Base-by-base conservation (phyloP, 2,888 invertebrate species). In the Noctua fimbriata region DNA sequence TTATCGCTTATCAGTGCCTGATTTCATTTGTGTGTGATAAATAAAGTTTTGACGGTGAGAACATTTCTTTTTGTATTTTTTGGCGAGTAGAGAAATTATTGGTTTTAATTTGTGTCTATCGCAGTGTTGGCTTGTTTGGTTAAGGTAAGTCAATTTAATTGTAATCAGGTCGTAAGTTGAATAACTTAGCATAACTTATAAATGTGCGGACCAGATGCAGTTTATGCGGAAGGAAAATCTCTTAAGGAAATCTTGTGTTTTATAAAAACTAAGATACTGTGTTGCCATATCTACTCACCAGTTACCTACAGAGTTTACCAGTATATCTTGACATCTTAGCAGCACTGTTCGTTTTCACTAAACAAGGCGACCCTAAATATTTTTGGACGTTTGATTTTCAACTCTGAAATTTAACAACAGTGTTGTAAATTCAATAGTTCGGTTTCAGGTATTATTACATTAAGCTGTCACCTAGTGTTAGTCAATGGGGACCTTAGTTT, bases 1-100 rank as follows among this genome's bases (percentile, higher is more conserved):
- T 67, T 75, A 75, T 36, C 76, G 18, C n/a, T 85, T 76, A 73
- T 81, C 74, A 80, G 82, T 81, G 78, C 2, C 5, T 47, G 16
- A 55, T 36, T 70, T 63, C 63, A 55, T 63, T 47, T 44, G 24
- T 60, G 32, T 21, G 49, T 36, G 55, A 63, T 80, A 72, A 74
- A 63, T 80, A 72, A 74, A 73, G 12, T 60, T 28, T 12, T 32
- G 2, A 63, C 70, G 36, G 69, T 58, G 69, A 60, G 52, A 24
- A 5, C 36, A 16, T 52, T 58, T 41, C n/a, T 6, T 41, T n/a
- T 2, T 6, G 1, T 24, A 24, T 7, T 28, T 47, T 58, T 1
- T 1, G 1, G 0, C 2, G 28, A 0, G 10, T 36, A 0, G 1
- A 10, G 3, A 10, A 47, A 36, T 55, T 55, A 36, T 55, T 55